These are phyloP conservation scores for Salvelinus alpinus DNA, from an alignment of 2,113 vertebrate species.

Conservation along the genomic window DNA sequence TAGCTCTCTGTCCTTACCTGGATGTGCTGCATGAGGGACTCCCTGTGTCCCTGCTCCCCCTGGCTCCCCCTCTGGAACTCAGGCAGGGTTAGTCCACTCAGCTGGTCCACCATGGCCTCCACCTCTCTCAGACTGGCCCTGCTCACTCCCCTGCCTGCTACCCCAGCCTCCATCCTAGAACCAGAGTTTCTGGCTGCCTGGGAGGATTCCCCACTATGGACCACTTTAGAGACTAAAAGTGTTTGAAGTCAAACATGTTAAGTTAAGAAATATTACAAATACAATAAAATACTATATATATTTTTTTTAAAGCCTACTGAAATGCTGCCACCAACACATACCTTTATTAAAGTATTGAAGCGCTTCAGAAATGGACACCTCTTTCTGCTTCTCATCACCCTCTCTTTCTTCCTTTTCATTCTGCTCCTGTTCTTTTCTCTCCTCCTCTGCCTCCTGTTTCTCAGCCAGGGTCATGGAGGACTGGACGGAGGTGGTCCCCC, in stretches of 20 bases:
- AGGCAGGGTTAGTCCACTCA: constrained; percentile 43
- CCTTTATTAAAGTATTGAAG: constrained; percentile 12
- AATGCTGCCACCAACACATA: background rate
- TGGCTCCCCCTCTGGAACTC: constrained; percentile 42
- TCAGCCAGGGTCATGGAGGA: constrained; percentile 14
- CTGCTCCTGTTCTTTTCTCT: background rate
- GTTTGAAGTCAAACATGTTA: background rate
- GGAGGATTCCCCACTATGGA: constrained; percentile 9
- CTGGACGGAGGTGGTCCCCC: constrained; percentile 13
- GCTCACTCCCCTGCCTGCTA: constrained; percentile 24
- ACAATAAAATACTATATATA: background rate
- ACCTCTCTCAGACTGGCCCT: constrained; percentile 37
- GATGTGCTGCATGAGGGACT: constrained; percentile 80
- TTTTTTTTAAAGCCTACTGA: background rate
- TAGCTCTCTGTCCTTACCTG: constrained; percentile 71
- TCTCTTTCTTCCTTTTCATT: constrained; percentile 7
- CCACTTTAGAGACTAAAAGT: background rate
- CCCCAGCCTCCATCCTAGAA: constrained; percentile 29
- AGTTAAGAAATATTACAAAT: background rate
- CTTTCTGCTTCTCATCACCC: background rate
- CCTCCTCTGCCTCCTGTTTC: constrained; percentile 17
- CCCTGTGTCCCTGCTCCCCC: constrained; percentile 21
- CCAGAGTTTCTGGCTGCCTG: constrained; percentile 10
- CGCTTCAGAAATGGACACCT: background rate
- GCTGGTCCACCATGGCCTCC: constrained; percentile 44